Conservation (phyloP, 2,113 vertebrate genomes). For the Marcusenius ussheri region DNA sequence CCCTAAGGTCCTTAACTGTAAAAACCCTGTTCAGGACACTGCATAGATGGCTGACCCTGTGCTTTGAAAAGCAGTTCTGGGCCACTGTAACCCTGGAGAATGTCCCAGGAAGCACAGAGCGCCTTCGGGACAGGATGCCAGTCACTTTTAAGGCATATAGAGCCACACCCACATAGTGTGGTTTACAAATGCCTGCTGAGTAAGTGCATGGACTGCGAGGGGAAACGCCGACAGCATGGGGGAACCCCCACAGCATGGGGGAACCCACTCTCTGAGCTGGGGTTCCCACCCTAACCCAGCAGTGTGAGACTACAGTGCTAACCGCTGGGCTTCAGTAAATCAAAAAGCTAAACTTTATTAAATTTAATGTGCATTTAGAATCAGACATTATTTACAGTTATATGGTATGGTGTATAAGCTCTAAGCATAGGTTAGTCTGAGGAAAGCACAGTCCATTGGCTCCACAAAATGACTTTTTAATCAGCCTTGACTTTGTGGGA, state of each 20-base stretch:
- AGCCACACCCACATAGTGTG: neutral
- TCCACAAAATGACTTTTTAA: neutral
- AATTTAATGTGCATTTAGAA: conserved; percentile 9
- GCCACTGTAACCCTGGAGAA: neutral
- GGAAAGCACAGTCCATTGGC: neutral
- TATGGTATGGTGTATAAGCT: neutral
- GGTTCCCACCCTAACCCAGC: neutral
- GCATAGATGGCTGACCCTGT: neutral
- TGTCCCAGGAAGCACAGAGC: neutral
- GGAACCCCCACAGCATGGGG: neutral
- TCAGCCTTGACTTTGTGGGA: neutral
- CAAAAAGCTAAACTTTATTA: neutral
- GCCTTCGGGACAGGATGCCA: neutral
- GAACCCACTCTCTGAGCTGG: neutral
- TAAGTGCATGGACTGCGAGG: neutral
- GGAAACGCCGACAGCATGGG: neutral
- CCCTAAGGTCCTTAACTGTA: neutral
- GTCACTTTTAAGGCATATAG: neutral
- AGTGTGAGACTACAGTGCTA: neutral
- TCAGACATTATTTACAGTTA: neutral
- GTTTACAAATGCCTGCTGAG: neutral
- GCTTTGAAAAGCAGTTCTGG: neutral
- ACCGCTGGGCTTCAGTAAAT: neutral
- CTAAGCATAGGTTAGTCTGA: neutral
- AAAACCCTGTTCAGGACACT: neutral